These are phyloP conservation scores for Trididemnum nubilum DNA, from an alignment of 23 tunicate species.

Conservation along the genomic window DNA sequence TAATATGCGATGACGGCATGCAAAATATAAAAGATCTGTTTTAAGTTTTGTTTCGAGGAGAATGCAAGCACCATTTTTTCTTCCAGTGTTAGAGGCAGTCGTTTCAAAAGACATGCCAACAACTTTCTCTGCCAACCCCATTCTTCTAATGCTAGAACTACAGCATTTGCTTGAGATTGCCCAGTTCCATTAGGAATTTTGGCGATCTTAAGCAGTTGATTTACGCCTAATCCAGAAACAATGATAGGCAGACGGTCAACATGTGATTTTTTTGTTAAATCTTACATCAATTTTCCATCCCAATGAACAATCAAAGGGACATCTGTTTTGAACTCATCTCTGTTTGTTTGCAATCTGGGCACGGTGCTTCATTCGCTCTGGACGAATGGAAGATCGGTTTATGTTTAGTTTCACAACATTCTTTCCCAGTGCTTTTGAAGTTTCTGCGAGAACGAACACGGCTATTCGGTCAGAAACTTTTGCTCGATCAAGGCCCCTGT, in stretches of 20 bases:
- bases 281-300: conserved; percentile 28
- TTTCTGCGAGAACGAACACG: conserved; percentile 15
- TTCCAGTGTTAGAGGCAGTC: no score
- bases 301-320: conserved; percentile 19
- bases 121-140: conserved; percentile 29
- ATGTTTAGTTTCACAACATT: conserved; percentile 20
- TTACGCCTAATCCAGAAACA: no score
- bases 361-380: conserved; percentile 21
- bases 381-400: conserved; percentile 26
- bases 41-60: conserved; percentile 14
- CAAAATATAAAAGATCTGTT: no score
- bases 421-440: no score
- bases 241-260: no score
- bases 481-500: conserved; percentile 28
- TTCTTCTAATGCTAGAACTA: conserved; percentile 27
- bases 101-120: no score
- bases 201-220: no score
- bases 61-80: conserved; percentile 34
- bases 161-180: conserved; percentile 28
- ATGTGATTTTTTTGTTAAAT: conserved; percentile 27
- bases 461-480: conserved; percentile 28
- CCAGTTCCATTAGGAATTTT: conserved; percentile 22
- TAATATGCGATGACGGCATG: conserved; percentile 21
- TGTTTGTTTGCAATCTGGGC: conserved; percentile 10
- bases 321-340: no score